These are phyloP conservation scores for Mesaphorura yosii DNA, from an alignment of 1,140 invertebrate genomes.

Conservation along the genomic window DNA sequence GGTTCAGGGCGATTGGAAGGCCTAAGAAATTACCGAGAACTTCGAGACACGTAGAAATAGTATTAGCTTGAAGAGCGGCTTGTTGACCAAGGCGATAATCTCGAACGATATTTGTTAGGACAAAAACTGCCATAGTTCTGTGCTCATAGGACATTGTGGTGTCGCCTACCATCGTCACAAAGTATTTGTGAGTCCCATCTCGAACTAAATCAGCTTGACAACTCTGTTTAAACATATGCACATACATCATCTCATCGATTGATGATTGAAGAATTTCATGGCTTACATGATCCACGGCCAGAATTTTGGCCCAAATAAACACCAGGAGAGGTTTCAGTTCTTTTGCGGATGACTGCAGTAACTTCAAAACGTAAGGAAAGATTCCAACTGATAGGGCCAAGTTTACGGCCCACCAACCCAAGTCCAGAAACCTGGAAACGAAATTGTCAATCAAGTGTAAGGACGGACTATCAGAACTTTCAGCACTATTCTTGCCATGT, in stretches of 20 bases:
- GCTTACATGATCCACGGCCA: conserved; percentile 87
- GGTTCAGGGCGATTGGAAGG: no score
- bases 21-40: conserved; percentile 19
- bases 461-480: background rate
- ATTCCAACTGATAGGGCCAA: conserved; percentile 92
- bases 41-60: conserved; percentile 80
- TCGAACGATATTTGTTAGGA: conserved; percentile 82
- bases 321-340: conserved; percentile 86
- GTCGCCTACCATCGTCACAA: conserved; percentile 78
- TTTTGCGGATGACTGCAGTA: conserved; percentile 81
- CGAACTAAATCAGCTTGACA: conserved; percentile 92
- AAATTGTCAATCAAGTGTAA: background rate
- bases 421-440: conserved; percentile 63
- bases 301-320: conserved; percentile 98
- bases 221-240: conserved; percentile 50
- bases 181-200: conserved; percentile 91
- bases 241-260: conserved; percentile 8
- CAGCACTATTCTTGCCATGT: background rate
- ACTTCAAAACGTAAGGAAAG: conserved; percentile 94
- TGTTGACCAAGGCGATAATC: conserved; percentile 75
- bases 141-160: conserved; percentile 67
- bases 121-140: conserved; percentile 80
- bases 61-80: conserved; percentile 68
- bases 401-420: conserved; percentile 95
- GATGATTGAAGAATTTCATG: conserved; percentile 10